Base-by-base conservation (phyloP, 2,113 vertebrate genomes). In the Manacus vitellinus region DNA sequence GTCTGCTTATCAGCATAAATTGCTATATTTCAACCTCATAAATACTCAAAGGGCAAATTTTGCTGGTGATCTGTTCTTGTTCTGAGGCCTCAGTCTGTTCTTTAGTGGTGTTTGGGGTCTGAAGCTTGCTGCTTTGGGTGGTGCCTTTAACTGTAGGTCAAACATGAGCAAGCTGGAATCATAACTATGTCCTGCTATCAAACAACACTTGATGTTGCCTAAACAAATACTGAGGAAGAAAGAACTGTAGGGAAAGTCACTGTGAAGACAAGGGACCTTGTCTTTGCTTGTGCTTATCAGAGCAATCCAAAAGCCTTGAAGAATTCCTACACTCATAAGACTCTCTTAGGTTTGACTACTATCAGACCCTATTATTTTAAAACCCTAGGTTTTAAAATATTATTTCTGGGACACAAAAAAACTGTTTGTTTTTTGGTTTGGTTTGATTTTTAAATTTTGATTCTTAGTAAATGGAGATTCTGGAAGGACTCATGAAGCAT, bases 181-280 rank as follows among this genome's bases (percentile, higher is more conserved):
- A 14, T 37, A 47, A 24, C 14, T 4, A 10, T 67, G 19, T 52
- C 22, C 56, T 81, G 22, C n/a, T 41, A 3, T 25, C 19, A 43
- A 44, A 8, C 5, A 65, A 4, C 17, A 51, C 1, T 5, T 21
- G 2, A 12, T 51, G 62, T 3, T 6, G 2, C 12, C 13, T 68
- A 55, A 49, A 13, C 11, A 58, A 61, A 55, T 30, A 15, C 37
- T 43, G 73, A 28, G 54, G 49, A 82, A 85, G 33, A 35, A 67
- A 61, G 20, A 46, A 43, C 8, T 70, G 8, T 7, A 21, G 27
- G 49, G 63, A 18, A 27, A 43, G 12, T 47, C 46, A 41, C 17
- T 39, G 18, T 43, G 59, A 67, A 75, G 41, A 61, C 25, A 86
- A 28, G 12, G 33, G 3, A 72, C 8, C 13, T 52, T 52, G 51